phyloP scores from a whole-genome alignment of 2,797 vertebrate species.

The Sitta carolinensis region DNA sequence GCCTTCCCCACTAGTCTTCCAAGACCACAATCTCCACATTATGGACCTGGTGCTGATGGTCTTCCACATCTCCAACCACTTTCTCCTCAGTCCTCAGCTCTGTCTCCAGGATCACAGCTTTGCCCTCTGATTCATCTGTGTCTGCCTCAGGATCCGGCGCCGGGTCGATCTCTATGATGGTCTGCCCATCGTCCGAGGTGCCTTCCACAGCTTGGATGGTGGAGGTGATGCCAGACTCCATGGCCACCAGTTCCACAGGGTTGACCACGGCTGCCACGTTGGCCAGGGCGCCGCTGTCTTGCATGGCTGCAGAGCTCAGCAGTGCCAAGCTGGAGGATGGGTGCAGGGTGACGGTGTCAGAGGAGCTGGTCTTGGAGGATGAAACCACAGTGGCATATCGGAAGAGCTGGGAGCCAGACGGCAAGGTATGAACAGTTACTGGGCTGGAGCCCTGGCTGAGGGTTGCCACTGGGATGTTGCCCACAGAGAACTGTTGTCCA shows the following conservation, averaged over 20 bases:
- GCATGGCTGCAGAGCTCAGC: conserved; percentile 83
- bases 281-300: conserved; percentile 81
- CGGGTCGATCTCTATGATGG: conserved; percentile 93
- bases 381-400: conserved; percentile 82
- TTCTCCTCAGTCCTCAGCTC: conserved; percentile 82
- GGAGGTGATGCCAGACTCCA: conserved; percentile 81
- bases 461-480: conserved; percentile 80
- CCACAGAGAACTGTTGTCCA: conserved; percentile 81
- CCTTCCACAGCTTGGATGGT: conserved; percentile 80
- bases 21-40: conserved; percentile 92
- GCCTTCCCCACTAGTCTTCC: conserved; percentile 76
- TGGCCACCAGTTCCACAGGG: conserved; percentile 90
- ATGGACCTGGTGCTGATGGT: conserved; percentile 87
- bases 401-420: conserved; percentile 85
- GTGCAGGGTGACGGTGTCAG: conserved; percentile 88
- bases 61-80: conserved; percentile 79
- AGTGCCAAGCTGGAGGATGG: conserved; percentile 88
- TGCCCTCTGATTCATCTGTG: conserved; percentile 70
- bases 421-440: conserved; percentile 81
- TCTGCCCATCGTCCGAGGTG: conserved; percentile 79
- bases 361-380: conserved; percentile 76
- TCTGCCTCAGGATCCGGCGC: conserved; percentile 79
- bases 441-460: conserved; percentile 83
- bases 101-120: conserved; percentile 81
- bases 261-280: conserved; percentile 84